phyloP scores from a whole-genome alignment of 2,888 invertebrate genomes.

The Calliphora vomitoria region DNA sequence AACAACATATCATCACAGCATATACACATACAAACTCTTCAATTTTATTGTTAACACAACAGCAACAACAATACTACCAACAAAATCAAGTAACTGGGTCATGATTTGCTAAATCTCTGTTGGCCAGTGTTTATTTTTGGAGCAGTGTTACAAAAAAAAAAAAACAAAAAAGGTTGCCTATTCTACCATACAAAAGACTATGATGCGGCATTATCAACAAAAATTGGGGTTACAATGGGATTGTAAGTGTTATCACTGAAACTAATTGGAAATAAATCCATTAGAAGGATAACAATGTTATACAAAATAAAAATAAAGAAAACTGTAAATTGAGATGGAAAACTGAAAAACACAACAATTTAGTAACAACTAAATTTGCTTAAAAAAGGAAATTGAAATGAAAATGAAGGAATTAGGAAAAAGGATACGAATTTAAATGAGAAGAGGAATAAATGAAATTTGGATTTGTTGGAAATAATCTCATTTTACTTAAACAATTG shows the following conservation, averaged over 20 bases:
- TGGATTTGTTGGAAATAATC: not conserved
- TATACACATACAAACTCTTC: slow-evolving; percentile 23
- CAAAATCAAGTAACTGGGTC: slow-evolving; percentile 64
- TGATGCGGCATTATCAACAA: slow-evolving; percentile 58
- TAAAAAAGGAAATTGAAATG: slow-evolving; percentile 3
- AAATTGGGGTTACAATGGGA: slow-evolving; percentile 63
- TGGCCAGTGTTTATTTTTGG: slow-evolving; percentile 2
- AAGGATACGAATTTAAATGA: not conserved
- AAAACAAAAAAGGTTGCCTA: slow-evolving; percentile 23
- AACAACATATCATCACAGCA: slow-evolving; percentile 59
- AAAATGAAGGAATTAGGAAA: not conserved
- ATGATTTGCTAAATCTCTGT: slow-evolving; percentile 64
- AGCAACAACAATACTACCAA: not conserved
- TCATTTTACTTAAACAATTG: not conserved
- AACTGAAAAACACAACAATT: not conserved
- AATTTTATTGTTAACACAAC: slow-evolving; percentile 4
- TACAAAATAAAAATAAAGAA: not conserved
- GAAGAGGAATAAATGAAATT: not conserved
- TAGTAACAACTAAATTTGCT: slow-evolving; percentile 17
- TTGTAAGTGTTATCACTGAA: slow-evolving; percentile 64
- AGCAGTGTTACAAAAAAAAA: too few relatives aligned
- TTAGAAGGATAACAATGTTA: slow-evolving; percentile 50
- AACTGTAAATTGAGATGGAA: not conserved
- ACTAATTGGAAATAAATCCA: slow-evolving; percentile 70
- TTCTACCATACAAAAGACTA: slow-evolving; percentile 41